These are phyloP conservation scores for Rhopalosiphum maidis DNA, from an alignment of 1,140 invertebrate genomes.

Conservation along the genomic window DNA sequence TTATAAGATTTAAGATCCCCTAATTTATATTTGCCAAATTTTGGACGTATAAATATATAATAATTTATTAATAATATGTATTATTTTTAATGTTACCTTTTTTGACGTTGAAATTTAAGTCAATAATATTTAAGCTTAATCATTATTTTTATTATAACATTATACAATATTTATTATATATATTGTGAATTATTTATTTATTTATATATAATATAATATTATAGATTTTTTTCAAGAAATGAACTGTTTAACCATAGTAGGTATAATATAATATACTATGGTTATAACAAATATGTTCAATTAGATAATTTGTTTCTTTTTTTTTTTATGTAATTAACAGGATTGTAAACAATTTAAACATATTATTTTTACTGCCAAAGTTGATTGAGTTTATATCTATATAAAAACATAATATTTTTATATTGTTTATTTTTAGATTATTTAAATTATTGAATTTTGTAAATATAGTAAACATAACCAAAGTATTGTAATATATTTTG, in stretches of 20 bases:
- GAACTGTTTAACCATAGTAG: background rate
- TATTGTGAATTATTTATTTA: slow-evolving; percentile 41
- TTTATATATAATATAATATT: slow-evolving; percentile 3
- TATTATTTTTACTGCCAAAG: slow-evolving; percentile 42
- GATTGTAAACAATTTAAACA: slow-evolving; percentile 34
- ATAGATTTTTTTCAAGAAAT: background rate
- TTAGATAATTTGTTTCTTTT: background rate
- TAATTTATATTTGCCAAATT: background rate
- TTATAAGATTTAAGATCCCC: background rate
- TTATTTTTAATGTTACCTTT: slow-evolving; percentile 52
- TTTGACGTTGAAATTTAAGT: slow-evolving; percentile 48
- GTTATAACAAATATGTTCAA: background rate
- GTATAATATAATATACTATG: background rate
- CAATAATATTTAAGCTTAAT: slow-evolving; percentile 50
- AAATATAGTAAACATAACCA: slow-evolving; percentile 40
- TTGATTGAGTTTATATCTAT: background rate
- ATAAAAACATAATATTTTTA: slow-evolving; percentile 14
- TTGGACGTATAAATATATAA: background rate
- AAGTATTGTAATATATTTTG: slow-evolving; percentile 26
- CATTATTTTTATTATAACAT: slow-evolving; percentile 27
- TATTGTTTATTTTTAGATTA: background rate
- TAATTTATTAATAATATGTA: slow-evolving; percentile 20
- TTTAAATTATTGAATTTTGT: slow-evolving; percentile 19
- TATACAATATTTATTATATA: slow-evolving; percentile 18
- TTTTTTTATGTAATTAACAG: background rate